These are phyloP conservation scores for Phalacrocorax aristotelis DNA, from an alignment of 2,113 vertebrate species.

Conservation along the genomic window DNA sequence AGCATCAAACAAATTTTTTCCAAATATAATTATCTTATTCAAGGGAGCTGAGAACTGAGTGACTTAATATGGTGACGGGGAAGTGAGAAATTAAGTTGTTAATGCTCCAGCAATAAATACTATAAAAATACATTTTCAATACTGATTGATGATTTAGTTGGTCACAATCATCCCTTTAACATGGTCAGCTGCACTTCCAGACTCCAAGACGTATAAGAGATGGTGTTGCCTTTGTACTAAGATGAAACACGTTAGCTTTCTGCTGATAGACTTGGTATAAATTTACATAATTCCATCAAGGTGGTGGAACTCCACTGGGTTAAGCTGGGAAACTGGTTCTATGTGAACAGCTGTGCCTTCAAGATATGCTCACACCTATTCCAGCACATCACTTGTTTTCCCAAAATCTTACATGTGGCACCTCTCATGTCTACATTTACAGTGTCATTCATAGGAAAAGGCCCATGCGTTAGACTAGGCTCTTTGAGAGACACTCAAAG, in stretches of 20 bases:
- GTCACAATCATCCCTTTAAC: not conserved
- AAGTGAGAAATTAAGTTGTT: not conserved
- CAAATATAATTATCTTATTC: not conserved
- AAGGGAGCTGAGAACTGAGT: not conserved
- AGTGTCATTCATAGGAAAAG: not conserved
- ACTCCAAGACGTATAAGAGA: not conserved
- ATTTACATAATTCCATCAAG: not conserved
- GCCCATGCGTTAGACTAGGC: not conserved
- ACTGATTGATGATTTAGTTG: not conserved
- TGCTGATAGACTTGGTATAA: not conserved
- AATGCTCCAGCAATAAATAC: not conserved
- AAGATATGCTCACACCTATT: not conserved
- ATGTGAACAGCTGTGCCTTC: not conserved
- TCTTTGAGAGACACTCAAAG: not conserved
- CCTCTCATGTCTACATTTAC: not conserved
- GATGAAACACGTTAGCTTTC: not conserved
- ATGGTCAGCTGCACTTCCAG: not conserved
- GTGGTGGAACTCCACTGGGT: not conserved
- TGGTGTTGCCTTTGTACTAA: not conserved
- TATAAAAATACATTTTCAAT: not conserved
- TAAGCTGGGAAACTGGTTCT: not conserved
- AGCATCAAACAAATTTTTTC: not conserved
- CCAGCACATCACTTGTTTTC: not conserved
- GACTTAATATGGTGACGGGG: not conserved
- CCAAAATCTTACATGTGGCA: not conserved